These are phyloP conservation scores for Himalopsyche anomala DNA, from an alignment of 2,888 invertebrate genomes.

Conservation along the genomic window DNA sequence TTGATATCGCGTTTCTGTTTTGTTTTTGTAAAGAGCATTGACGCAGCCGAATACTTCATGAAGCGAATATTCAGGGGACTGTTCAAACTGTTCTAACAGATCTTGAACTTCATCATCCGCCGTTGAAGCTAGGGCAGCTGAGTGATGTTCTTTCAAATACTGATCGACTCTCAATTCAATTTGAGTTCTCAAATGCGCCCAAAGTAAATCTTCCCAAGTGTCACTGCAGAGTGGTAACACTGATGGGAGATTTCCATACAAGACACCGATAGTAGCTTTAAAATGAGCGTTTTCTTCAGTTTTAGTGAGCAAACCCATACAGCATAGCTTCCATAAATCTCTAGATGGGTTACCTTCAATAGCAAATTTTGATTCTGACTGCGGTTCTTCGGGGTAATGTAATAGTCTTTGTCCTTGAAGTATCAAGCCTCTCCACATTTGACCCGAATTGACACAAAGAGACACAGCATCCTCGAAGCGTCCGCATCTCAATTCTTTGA, in stretches of 20 bases:
- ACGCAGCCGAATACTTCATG: slow-evolving; percentile 74
- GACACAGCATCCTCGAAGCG: slow-evolving; percentile 90
- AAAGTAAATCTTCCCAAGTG: slow-evolving; percentile 73
- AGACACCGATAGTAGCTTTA: slow-evolving; percentile 83
- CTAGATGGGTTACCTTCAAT: slow-evolving; percentile 90
- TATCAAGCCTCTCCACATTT: slow-evolving; percentile 93
- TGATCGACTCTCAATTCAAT: slow-evolving; percentile 83
- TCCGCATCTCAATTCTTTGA: slow-evolving; percentile 89
- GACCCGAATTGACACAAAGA: slow-evolving; percentile 90
- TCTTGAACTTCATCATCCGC: slow-evolving; percentile 73
- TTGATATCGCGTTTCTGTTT: slow-evolving; percentile 82
- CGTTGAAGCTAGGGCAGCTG: slow-evolving; percentile 73
- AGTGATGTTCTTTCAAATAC: slow-evolving; percentile 74
- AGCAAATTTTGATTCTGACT: slow-evolving; percentile 74
- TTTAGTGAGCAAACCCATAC: slow-evolving; percentile 80
- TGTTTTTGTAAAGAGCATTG: slow-evolving; percentile 75
- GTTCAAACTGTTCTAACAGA: slow-evolving; percentile 71
- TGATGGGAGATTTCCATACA: slow-evolving; percentile 89
- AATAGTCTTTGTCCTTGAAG: slow-evolving; percentile 93
- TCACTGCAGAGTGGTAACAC: slow-evolving; percentile 79
- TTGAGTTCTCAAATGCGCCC: slow-evolving; percentile 59
- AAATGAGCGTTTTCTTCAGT: slow-evolving; percentile 77
- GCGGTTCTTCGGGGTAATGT: slow-evolving; percentile 88
- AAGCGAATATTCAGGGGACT: slow-evolving; percentile 72
- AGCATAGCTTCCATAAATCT: slow-evolving; percentile 87